These are phyloP conservation scores for Calcarius lapponicus DNA, from an alignment of 2,797 vertebrate species.

Conservation along the genomic window DNA sequence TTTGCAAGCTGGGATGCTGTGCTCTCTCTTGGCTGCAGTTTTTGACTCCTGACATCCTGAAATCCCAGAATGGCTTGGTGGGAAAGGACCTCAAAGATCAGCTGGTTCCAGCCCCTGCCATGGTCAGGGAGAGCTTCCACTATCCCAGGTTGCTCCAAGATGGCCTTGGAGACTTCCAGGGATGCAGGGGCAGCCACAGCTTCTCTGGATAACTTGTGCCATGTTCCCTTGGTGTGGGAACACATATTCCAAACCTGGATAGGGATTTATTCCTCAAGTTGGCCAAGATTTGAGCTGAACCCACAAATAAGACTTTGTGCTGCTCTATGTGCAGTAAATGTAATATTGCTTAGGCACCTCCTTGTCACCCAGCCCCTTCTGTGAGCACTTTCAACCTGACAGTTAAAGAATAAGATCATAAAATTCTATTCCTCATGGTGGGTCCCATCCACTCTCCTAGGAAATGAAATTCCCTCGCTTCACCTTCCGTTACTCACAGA, in stretches of 20 bases:
- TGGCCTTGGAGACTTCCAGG: neutral
- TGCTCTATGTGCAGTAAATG: neutral
- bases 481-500: neutral
- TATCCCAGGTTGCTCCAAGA: fast-evolving
- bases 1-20: fast-evolving
- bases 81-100: neutral
- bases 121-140: neutral
- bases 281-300: neutral
- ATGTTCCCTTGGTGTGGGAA: neutral
- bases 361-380: neutral
- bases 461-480: neutral
- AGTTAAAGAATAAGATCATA: neutral
- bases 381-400: neutral
- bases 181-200: neutral
- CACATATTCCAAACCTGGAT: neutral
- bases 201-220: neutral
- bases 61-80: neutral
- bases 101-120: neutral
- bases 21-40: neutral
- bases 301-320: neutral
- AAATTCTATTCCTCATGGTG: neutral
- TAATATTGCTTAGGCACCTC: neutral
- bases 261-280: neutral
- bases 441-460: neutral
- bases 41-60: neutral